A percentile compares a stretch with the other conserved stretches of the same genome.
Conservation (phyloP, 2,888 invertebrate genomes). For the Blastobasis adustella region DNA sequence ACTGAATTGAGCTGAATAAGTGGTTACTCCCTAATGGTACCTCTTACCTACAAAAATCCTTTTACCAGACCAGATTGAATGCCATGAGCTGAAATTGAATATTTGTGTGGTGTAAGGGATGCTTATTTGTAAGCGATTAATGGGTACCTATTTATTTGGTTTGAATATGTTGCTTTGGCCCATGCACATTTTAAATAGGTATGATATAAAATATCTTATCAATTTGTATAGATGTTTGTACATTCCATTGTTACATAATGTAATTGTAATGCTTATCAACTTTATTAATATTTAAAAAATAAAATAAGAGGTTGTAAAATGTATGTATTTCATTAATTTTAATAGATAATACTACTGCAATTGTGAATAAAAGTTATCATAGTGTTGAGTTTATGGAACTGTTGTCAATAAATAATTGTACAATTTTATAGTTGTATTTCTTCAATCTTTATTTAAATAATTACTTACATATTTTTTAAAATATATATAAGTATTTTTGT, state of each 20-base stretch:
- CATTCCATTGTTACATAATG: neutral
- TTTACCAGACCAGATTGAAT: no score
- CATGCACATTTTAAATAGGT: neutral
- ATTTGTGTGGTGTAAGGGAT: no score
- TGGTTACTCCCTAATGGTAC: no score
- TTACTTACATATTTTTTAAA: neutral
- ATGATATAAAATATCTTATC: neutral
- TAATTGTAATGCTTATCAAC: neutral
- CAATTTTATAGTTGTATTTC: conserved; percentile 2
- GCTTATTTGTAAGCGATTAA: no score
- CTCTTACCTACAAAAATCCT: no score
- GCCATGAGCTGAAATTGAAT: no score
- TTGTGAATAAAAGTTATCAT: conserved; percentile 22
- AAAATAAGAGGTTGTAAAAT: neutral
- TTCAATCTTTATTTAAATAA: conserved; percentile 10
- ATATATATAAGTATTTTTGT: no score
- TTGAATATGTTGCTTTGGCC: neutral
- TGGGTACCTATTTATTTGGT: no score
- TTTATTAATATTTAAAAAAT: neutral
- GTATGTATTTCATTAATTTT: neutral
- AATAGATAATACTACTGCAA: conserved; percentile 4
- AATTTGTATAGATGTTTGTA: neutral
- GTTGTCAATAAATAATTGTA: conserved; percentile 48
- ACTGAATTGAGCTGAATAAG: no score
- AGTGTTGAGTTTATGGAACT: conserved; percentile 42